Evolutionary conservation across 1,140 invertebrate genomes (phyloP).

Genomic region (Ceratina calcarata): DNA sequence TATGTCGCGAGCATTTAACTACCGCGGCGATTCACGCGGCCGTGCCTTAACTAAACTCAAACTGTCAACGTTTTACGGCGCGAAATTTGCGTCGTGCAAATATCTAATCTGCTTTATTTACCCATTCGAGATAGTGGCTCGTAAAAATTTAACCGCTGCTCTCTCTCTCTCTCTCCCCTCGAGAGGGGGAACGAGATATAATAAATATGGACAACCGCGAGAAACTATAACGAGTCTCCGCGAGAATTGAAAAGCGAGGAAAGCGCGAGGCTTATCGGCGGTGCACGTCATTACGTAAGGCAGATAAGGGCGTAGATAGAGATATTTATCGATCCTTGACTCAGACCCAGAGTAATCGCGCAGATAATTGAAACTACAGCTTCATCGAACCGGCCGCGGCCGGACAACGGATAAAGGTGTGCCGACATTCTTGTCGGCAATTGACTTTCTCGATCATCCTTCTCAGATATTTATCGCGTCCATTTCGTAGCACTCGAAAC

Average conservation of each 20-base stretch:
- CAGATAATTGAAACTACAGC: constrained; percentile 41
- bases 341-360: constrained; percentile 21
- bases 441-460: constrained; percentile 32
- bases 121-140: not conserved
- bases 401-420: constrained; percentile 20
- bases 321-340: constrained; percentile 38
- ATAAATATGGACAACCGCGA: not conserved
- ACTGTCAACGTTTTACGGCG: not conserved
- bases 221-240: too few relatives aligned
- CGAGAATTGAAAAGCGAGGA: not conserved
- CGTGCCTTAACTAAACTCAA: too few relatives aligned
- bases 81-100: not conserved
- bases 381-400: constrained; percentile 21
- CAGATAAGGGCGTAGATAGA: constrained; percentile 39
- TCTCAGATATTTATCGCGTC: not conserved
- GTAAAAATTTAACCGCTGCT: not conserved
- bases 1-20: not conserved
- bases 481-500: too few relatives aligned
- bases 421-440: constrained; percentile 9
- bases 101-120: constrained; percentile 1
- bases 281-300: constrained; percentile 36
- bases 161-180: not conserved
- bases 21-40: not conserved
- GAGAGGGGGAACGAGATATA: not conserved
- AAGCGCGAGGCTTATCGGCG: constrained; percentile 21